Percentiles rank a stretch among this genome's conserved stretches.
phyloP scores from a whole-genome alignment of 2,113 vertebrate species.

The Podocnemis expansa region DNA sequence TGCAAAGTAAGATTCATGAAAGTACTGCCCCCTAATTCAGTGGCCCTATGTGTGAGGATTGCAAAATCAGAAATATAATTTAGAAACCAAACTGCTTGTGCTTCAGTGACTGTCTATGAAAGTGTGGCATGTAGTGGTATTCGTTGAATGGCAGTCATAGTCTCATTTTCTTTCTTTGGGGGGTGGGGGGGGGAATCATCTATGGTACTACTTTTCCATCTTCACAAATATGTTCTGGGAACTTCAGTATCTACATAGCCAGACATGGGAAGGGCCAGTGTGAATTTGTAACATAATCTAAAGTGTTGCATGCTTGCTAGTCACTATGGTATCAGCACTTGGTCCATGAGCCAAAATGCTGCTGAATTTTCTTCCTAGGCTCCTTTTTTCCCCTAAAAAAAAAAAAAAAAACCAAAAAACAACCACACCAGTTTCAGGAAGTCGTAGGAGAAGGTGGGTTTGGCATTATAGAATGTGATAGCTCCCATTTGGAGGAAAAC shows the following conservation, averaged over 20 bases:
- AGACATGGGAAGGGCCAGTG: fast-evolving
- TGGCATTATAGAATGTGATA: fast-evolving
- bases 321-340: fast-evolving
- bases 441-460: neutral
- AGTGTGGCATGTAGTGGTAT: neutral
- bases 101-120: neutral
- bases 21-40: fast-evolving
- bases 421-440: neutral
- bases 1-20: fast-evolving
- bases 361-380: neutral
- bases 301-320: neutral
- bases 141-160: neutral
- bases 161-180: neutral
- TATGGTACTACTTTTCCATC: fast-evolving
- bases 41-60: fast-evolving
- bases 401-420: no score
- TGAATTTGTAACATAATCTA: fast-evolving
- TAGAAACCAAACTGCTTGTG: neutral
- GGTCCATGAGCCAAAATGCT: fast-evolving
- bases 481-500: neutral
- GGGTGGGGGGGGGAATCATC: neutral
- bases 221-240: neutral
- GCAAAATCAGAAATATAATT: neutral
- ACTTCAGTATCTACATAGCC: neutral
- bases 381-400: neutral